Base-by-base conservation (phyloP, 2,797 vertebrate species). In the Liasis olivaceus region DNA sequence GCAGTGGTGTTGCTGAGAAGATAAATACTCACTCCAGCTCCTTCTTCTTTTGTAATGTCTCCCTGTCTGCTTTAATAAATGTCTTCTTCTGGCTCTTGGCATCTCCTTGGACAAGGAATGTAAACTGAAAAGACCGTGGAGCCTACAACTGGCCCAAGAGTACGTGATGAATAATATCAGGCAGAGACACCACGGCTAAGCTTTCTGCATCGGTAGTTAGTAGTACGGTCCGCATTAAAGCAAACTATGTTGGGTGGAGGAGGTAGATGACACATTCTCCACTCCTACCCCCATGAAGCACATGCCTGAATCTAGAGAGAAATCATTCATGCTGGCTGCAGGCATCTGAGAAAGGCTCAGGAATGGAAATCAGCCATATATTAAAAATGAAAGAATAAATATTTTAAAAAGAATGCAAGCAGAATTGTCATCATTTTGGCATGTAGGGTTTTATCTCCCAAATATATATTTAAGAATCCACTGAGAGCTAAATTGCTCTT, bases 21-120 rank as follows among this genome's bases (percentile, higher is more conserved):
- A 98, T 97, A 97, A 98, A 98, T 98, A 97, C 93, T 96, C 96
- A 96, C 97, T 97, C 96, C 95, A 97, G 95, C 94, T 42, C 95
- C 94, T 97, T 97, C 97, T 96, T 97, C 94, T 90, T 98, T 96
- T 98, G 97, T 97, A 98, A 97, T 97, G 97, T 97, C 96, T 98
- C 95, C 95, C 94, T 97, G 97, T 97, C 97, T 93, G 90, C 95
- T 94, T 96, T 98, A 97, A 98, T 97, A 97, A 97, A 97, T 97
- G 96, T 92, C 95, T 97, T 97, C 97, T 97, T 94, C 97, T 97
- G 93, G 95, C 95, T 98, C 96, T 97, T 98, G 97, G 97, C 97
- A 97, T 97, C 94, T 96, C 96, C 93, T 95, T 96, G 96, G 96
- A 97, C 92, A 92, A 97, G 96, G 97, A 98, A 98, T 98, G 98